Evolutionary conservation across 1,140 invertebrate species (phyloP).

Genomic region (Aphidius ervi): DNA sequence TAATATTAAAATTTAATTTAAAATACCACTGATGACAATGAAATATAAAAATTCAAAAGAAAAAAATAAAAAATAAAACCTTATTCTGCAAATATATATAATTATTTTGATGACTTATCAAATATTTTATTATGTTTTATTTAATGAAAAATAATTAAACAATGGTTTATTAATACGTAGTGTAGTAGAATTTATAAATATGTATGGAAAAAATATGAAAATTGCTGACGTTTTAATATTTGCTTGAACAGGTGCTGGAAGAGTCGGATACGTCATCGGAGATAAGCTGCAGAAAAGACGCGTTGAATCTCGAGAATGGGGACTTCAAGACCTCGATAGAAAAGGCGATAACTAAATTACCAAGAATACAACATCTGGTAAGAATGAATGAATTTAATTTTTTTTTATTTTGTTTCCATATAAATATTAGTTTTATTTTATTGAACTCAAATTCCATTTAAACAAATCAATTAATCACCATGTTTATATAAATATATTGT

Average conservation of each 20-base stretch:
- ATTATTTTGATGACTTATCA: too few relatives aligned
- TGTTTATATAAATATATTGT: neutral
- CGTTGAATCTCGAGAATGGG: conserved; percentile 50
- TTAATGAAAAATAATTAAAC: too few relatives aligned
- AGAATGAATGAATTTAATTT: conserved; percentile 27
- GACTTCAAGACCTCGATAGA: conserved; percentile 52
- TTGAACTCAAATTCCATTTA: neutral
- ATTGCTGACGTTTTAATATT: conserved; percentile 15
- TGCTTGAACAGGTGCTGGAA: conserved; percentile 51
- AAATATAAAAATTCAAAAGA: too few relatives aligned
- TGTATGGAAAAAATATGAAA: neutral
- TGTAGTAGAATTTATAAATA: neutral
- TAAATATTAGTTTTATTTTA: neutral
- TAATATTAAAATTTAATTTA: too few relatives aligned
- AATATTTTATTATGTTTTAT: too few relatives aligned
- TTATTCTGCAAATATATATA: too few relatives aligned
- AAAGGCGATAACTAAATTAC: conserved; percentile 53
- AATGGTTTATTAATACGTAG: neutral
- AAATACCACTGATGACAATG: too few relatives aligned
- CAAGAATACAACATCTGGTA: conserved; percentile 54
- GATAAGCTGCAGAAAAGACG: conserved; percentile 55
- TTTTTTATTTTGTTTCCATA: neutral
- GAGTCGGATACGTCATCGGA: conserved; percentile 58
- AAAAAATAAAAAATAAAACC: too few relatives aligned
- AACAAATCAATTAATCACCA: conserved; percentile 1